Evolutionary conservation across 1,140 invertebrate genomes (phyloP).

Genomic region (Drosophila santomea): DNA sequence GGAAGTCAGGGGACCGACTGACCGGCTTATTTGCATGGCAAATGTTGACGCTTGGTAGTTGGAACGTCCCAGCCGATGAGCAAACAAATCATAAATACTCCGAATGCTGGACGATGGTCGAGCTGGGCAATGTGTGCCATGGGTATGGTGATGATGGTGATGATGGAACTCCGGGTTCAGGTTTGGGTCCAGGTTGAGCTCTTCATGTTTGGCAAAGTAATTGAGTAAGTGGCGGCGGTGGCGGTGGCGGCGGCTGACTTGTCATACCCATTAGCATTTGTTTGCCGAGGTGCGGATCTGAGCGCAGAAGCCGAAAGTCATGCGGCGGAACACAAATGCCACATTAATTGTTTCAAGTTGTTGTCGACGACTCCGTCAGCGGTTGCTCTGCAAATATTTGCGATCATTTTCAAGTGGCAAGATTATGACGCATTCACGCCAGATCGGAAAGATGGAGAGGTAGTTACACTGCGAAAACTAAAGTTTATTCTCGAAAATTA

Average conservation of each 20-base stretch:
- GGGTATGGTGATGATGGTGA: constrained; percentile 8
- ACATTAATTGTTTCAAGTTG: constrained; percentile 84
- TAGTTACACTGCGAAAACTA: constrained; percentile 12
- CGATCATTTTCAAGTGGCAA: constrained; percentile 77
- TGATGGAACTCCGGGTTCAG: constrained; percentile 7
- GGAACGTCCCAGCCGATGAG: constrained; percentile 59
- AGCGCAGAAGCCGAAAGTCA: constrained; percentile 78
- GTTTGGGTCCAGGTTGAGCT: constrained; percentile 15
- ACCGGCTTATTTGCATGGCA: constrained; percentile 66
- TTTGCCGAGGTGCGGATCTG: constrained; percentile 72
- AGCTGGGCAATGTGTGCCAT: constrained; percentile 10
- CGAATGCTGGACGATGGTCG: constrained; percentile 30
- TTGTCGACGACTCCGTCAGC: constrained; percentile 51
- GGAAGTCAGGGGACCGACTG: background rate
- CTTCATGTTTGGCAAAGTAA: constrained; percentile 78
- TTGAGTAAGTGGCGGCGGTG: constrained; percentile 71
- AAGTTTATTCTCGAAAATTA: too few relatives aligned
- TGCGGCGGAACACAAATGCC: constrained; percentile 79
- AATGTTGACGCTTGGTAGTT: constrained; percentile 77
- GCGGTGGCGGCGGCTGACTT: constrained; percentile 54
- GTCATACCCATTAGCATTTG: constrained; percentile 83
- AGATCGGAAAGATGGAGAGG: constrained; percentile 27
- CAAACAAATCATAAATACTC: constrained; percentile 83
- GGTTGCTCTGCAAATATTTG: constrained; percentile 71
- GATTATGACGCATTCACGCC: constrained; percentile 82